Base-by-base conservation (phyloP, 2,113 vertebrate species). In the Clarias gariepinus region DNA sequence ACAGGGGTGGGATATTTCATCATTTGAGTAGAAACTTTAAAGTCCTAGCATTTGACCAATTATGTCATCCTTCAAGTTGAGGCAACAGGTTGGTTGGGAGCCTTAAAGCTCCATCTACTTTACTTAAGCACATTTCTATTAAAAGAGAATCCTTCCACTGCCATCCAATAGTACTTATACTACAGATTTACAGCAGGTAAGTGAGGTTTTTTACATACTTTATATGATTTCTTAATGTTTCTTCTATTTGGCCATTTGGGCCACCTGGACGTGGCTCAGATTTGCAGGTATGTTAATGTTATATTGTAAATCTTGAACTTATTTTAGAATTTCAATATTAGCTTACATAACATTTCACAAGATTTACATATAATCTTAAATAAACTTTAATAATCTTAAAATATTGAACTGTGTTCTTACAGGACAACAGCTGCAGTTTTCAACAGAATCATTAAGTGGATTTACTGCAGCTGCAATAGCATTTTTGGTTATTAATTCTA, bases 221-320 rank as follows among this genome's bases (percentile, higher is more conserved):
- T n/a, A 4, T 83, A 58, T 73, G 11, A 16, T 58, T 80, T 68
- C 2, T 21, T 5, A 76, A 2, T 76, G 4, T 64, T 95, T 95
- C 83, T 93, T 95, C 90, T 97, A 96, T 10, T 92, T 93, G 7
- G 95, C 90, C 52, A 90, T 97, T 36, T 98, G 97, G 97, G 96
- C 94, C 36, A 95, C 92, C 0, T 98, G 96, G 97, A 93, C 94
- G 57, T 97, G 97, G 96, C 96, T 96, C 86, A 94, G 95, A 11
- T 94, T 97, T 91, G 94, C 96, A 96, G 96, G 97, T 97, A 15
- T 28, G 19, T 87, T 21, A 25, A 3, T 63, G 12, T 88, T 7
- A 33, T 28, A 30, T 81, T 30, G 13, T n/a, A 21, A 53, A 30
- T 21, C 0, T 69, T 4, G 7, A 82, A 71, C 10, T 25, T 8